These are phyloP conservation scores for Rhyacophila brunnea DNA, from an alignment of 1,140 invertebrate genomes.

Conservation along the genomic window DNA sequence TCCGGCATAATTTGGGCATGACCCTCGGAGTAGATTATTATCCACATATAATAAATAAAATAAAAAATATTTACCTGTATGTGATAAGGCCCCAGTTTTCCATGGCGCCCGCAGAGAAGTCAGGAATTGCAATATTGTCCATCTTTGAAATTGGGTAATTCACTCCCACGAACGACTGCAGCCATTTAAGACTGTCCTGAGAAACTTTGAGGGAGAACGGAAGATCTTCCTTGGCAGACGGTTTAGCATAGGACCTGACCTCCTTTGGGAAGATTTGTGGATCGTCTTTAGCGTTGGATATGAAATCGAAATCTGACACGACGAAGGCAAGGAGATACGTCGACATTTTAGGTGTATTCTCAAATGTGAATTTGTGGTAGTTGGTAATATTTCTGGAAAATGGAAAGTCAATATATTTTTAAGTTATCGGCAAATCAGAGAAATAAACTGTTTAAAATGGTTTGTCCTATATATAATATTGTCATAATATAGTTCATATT, in stretches of 20 bases:
- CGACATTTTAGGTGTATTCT: slow-evolving; percentile 73
- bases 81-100: slow-evolving; percentile 85
- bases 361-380: slow-evolving; percentile 45
- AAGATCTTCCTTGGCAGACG: slow-evolving; percentile 63
- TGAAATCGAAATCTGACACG: slow-evolving; percentile 71
- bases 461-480: too few relatives aligned
- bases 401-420: too few relatives aligned
- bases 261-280: slow-evolving; percentile 41
- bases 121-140: slow-evolving; percentile 73
- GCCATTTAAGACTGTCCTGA: slow-evolving; percentile 55
- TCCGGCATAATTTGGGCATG: too few relatives aligned
- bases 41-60: too few relatives aligned
- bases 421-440: too few relatives aligned
- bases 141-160: slow-evolving; percentile 55
- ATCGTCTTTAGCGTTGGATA: slow-evolving; percentile 41
- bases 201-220: slow-evolving; percentile 63
- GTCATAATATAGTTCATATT: too few relatives aligned
- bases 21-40: too few relatives aligned
- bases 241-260: slow-evolving; percentile 64
- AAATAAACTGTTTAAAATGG: too few relatives aligned
- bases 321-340: slow-evolving; percentile 79
- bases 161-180: slow-evolving; percentile 54
- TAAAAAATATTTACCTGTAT: slow-evolving; percentile 51
- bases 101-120: slow-evolving; percentile 79
- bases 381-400: slow-evolving; percentile 42